Evolutionary conservation across 2,113 vertebrate genomes (phyloP).

Genomic region (Micronycteris hirsuta): DNA sequence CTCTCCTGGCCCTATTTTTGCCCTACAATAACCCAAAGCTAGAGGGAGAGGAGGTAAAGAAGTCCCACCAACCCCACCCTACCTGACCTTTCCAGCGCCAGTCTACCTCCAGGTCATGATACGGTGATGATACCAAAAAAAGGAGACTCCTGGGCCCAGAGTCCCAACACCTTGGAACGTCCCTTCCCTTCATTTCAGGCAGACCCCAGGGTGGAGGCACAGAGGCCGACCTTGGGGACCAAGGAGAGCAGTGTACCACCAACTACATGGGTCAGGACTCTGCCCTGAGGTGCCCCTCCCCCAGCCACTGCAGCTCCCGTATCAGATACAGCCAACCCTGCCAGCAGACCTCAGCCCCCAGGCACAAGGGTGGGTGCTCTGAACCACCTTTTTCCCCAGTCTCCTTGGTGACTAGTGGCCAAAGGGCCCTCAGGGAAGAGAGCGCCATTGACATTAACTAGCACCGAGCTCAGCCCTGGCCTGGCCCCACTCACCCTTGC

Average conservation of each 20-base stretch:
- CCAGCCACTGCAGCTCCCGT: not conserved
- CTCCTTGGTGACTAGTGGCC: not conserved
- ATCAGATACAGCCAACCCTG: not conserved
- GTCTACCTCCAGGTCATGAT: not conserved
- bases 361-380: not conserved
- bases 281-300: not conserved
- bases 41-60: not conserved
- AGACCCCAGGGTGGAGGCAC: not conserved
- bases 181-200: not conserved
- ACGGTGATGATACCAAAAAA: not conserved
- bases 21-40: not conserved
- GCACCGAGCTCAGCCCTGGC: not conserved
- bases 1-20: not conserved
- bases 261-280: not conserved
- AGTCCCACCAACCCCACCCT: not conserved
- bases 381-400: not conserved
- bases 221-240: not conserved
- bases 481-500: conserved; percentile 31
- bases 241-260: not conserved
- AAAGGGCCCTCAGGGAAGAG: not conserved
- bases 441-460: not conserved
- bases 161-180: not conserved
- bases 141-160: not conserved
- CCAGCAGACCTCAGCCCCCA: not conserved
- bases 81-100: not conserved